Percentiles rank a stretch among this genome's conserved stretches.
Conservation (phyloP, 2,797 vertebrate species). For the Pangasius macronema region DNA sequence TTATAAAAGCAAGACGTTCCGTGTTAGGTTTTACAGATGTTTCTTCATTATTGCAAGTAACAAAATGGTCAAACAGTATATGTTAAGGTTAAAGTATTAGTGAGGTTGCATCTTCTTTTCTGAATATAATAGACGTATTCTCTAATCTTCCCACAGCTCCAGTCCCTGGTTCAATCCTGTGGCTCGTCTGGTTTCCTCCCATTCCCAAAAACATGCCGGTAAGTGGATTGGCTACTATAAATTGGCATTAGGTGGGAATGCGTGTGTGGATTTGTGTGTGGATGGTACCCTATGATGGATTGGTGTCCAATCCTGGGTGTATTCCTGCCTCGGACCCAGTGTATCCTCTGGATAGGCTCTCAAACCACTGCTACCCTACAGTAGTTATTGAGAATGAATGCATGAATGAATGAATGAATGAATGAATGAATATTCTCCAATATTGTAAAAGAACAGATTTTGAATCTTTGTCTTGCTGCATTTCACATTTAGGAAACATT, state of each 20-base stretch:
- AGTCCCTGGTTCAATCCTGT: background rate
- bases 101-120: background rate
- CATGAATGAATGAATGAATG: background rate
- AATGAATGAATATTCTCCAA: no score
- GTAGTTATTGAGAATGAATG: background rate
- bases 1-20: background rate
- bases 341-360: background rate
- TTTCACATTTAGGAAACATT: background rate
- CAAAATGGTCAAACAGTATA: background rate
- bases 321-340: background rate
- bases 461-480: background rate
- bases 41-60: background rate
- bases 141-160: background rate
- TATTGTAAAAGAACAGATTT: background rate
- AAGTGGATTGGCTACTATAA: background rate
- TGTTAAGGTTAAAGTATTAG: background rate
- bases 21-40: background rate
- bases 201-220: background rate
- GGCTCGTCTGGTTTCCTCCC: background rate
- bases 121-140: background rate
- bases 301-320: background rate
- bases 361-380: background rate
- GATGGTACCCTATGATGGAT: background rate
- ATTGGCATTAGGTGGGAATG: background rate
- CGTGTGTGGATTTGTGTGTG: background rate